phyloP scores from a whole-genome alignment of 2,113 vertebrate genomes.

The Oxygymnocypris stewartii region DNA sequence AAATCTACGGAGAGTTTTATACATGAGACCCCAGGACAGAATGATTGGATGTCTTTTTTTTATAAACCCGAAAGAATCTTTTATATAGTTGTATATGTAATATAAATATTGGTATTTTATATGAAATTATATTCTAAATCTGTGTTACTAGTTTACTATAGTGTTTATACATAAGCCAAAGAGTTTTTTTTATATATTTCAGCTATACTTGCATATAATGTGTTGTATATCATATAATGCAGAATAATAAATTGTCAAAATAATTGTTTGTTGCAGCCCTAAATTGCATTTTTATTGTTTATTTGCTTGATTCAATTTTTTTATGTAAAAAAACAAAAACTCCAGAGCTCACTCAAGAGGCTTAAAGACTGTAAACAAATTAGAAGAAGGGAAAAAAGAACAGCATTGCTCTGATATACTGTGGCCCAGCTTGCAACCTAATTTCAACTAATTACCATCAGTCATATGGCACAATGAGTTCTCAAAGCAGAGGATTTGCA shows the following conservation, averaged over 20 bases:
- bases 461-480: conserved; percentile 44
- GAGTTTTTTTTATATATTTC: neutral
- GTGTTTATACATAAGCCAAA: neutral
- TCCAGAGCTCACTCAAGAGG: conserved; percentile 31
- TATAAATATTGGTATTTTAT: neutral
- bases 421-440: conserved; percentile 43
- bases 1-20: too few relatives aligned
- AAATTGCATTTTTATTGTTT: neutral
- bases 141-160: neutral
- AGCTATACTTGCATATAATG: neutral
- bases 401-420: conserved; percentile 35
- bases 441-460: conserved; percentile 55
- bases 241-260: neutral
- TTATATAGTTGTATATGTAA: neutral
- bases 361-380: conserved; percentile 49
- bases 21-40: neutral
- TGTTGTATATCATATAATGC: neutral
- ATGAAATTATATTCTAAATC: neutral
- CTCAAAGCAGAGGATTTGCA: conserved; percentile 21
- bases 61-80: neutral
- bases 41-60: neutral
- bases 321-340: conserved; percentile 30
- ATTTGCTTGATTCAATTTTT: conserved; percentile 35
- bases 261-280: neutral
- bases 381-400: conserved; percentile 27